Conservation (phyloP, 2,113 vertebrate genomes). For the Lagenorhynchus albirostris region DNA sequence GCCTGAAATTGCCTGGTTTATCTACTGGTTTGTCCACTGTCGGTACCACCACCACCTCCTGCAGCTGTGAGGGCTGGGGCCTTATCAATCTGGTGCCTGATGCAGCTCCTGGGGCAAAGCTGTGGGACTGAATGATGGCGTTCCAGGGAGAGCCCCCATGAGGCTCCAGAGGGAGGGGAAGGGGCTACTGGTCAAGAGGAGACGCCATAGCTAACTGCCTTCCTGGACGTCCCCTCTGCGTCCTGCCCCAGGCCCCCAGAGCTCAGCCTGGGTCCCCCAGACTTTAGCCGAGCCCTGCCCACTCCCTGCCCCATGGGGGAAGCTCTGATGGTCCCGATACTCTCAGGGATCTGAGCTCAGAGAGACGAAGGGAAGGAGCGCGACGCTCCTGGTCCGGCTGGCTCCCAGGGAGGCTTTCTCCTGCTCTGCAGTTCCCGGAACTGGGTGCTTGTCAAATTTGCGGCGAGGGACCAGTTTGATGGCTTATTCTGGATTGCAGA, state of each 20-base stretch:
- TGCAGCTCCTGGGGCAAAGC: background rate
- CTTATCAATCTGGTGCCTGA: background rate
- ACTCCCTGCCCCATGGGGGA: background rate
- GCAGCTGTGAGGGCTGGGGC: too few relatives aligned
- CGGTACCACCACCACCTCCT: accelerated
- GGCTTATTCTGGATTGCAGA: background rate
- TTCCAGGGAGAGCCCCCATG: background rate
- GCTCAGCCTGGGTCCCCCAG: background rate
- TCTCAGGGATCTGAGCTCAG: background rate
- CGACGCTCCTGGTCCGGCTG: accelerated
- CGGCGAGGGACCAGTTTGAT: background rate
- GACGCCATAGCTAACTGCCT: background rate
- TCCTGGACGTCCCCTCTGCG: background rate
- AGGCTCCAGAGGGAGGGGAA: background rate
- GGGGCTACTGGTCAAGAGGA: background rate
- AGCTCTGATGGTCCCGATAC: background rate
- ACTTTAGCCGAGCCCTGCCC: background rate
- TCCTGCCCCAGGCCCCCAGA: background rate
- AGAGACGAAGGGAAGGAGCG: background rate
- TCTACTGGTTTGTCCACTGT: background rate
- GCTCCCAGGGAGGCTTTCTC: background rate
- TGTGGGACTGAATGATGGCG: background rate
- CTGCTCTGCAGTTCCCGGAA: background rate
- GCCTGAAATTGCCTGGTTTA: background rate
- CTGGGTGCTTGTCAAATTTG: background rate